These are phyloP conservation scores for Labroides dimidiatus DNA, from an alignment of 2,797 vertebrate genomes.

Conservation along the genomic window DNA sequence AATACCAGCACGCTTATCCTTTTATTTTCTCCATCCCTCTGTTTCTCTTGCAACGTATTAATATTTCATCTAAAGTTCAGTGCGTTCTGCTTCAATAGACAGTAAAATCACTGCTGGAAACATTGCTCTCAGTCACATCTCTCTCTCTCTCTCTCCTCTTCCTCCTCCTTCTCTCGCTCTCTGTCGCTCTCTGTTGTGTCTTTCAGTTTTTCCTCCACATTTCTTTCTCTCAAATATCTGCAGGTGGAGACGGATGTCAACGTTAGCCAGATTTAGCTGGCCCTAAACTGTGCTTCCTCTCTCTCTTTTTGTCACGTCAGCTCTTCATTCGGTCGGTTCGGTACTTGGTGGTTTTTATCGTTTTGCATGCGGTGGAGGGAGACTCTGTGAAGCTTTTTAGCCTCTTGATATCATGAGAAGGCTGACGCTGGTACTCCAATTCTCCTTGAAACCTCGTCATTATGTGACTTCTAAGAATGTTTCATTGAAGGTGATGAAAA, in stretches of 20 bases:
- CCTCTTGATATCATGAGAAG: constrained; percentile 13
- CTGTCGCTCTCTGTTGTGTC: constrained; percentile 17
- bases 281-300: constrained; percentile 24
- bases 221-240: constrained; percentile 43
- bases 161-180: not conserved
- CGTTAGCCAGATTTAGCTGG: constrained; percentile 32
- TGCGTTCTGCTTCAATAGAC: constrained; percentile 81
- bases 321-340: constrained; percentile 40
- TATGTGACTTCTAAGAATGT: constrained; percentile 1
- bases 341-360: constrained; percentile 37
- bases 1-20: constrained; percentile 68
- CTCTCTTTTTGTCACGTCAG: constrained; percentile 33
- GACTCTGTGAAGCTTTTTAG: constrained; percentile 51
- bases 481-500: not conserved
- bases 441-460: constrained; percentile 9
- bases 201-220: constrained; percentile 11
- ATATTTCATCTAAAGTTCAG: constrained; percentile 85
- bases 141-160: constrained; percentile 22
- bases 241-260: constrained; percentile 53
- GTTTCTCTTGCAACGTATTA: constrained; percentile 75
- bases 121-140: constrained; percentile 71
- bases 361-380: constrained; percentile 19
- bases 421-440: not conserved
- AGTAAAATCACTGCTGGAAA: constrained; percentile 81
- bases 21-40: constrained; percentile 70